Evolutionary conservation across 2,797 vertebrate genomes (phyloP).

Genomic region (Botia kubotai): DNA sequence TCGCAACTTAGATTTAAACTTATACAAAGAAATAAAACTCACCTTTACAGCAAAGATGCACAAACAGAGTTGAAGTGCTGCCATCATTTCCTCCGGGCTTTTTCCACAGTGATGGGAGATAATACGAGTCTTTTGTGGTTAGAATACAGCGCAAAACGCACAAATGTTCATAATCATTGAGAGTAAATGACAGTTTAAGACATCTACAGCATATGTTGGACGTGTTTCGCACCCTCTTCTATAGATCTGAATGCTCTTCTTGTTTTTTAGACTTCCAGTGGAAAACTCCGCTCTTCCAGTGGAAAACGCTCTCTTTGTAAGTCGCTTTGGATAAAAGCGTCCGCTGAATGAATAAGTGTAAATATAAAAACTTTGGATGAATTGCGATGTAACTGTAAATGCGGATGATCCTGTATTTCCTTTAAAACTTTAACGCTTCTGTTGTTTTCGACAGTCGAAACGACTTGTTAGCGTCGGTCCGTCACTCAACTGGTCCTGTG

Average conservation of each 20-base stretch:
- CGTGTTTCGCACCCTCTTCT: background rate
- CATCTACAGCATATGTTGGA: background rate
- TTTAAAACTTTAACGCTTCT: background rate
- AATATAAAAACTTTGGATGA: background rate
- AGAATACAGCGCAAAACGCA: slow-evolving; percentile 12
- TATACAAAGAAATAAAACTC: slow-evolving; percentile 49
- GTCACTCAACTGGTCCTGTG: background rate
- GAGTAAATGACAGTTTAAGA: background rate
- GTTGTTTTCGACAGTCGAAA: background rate
- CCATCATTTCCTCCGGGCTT: slow-evolving; percentile 60
- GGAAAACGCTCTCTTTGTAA: no score
- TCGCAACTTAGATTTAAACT: background rate
- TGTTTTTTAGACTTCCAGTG: background rate
- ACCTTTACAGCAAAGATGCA: slow-evolving; percentile 72
- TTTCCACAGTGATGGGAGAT: background rate
- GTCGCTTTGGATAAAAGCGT: no score
- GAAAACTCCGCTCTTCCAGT: background rate
- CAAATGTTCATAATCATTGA: background rate
- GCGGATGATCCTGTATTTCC: background rate
- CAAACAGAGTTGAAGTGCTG: slow-evolving; percentile 64
- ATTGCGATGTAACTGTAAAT: background rate
- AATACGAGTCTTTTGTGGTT: slow-evolving; percentile 10
- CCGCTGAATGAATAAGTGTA: no score
- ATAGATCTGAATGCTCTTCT: background rate
- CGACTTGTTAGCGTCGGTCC: background rate